phyloP scores from a whole-genome alignment of 2,113 vertebrate genomes.

The Stigmatopora nigra region DNA sequence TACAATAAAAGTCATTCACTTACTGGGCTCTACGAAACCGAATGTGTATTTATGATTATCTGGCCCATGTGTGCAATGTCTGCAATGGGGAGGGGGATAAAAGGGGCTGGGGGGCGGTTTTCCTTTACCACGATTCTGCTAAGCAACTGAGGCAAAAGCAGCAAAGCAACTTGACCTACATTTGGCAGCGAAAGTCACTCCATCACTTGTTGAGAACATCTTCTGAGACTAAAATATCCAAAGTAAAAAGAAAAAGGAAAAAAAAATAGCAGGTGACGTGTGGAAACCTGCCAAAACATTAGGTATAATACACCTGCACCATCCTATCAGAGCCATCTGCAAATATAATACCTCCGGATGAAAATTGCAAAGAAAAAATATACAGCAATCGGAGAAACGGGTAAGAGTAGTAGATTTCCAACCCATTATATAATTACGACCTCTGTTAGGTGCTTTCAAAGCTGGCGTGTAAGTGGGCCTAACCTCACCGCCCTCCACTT shows the following conservation, averaged over 20 bases:
- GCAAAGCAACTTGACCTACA: conserved; percentile 4
- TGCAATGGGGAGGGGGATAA: neutral
- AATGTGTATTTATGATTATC: conserved; percentile 7
- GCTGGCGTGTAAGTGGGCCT: neutral
- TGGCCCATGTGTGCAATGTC: conserved; percentile 7
- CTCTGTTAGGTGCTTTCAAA: neutral
- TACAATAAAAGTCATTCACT: conserved; percentile 4
- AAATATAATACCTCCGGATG: no score
- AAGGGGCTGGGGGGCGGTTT: neutral
- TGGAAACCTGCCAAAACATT: neutral
- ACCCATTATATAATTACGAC: no score
- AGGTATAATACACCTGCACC: neutral
- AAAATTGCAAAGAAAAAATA: no score
- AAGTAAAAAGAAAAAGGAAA: neutral
- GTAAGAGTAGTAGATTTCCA: neutral
- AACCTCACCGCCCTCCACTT: conserved; percentile 17
- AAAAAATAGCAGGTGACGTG: neutral
- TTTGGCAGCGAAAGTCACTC: neutral
- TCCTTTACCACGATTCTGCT: neutral
- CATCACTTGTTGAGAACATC: neutral
- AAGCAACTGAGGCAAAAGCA: conserved; percentile 3
- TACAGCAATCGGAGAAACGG: neutral
- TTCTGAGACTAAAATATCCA: neutral
- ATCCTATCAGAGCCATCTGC: neutral
- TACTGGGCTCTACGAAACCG: neutral